A percentile compares a stretch with the other conserved stretches of the same genome.
Conservation (phyloP, 2,888 invertebrate genomes). For the Bellardia pandia region DNA sequence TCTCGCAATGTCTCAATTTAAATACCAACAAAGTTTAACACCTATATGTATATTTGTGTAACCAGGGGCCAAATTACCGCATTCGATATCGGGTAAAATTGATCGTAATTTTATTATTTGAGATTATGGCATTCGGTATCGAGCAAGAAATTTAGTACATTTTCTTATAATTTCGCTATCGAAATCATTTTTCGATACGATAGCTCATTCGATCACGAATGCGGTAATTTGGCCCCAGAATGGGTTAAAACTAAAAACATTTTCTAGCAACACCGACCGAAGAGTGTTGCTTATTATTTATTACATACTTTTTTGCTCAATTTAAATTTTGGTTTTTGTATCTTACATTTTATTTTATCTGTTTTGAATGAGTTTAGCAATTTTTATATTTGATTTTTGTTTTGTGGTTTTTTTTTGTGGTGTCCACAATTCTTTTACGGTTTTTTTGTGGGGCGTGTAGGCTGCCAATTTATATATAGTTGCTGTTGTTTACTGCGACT, state of each 20-base stretch:
- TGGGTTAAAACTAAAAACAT: background rate
- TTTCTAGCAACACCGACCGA: background rate
- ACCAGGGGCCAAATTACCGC: too few relatives aligned
- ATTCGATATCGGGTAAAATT: too few relatives aligned
- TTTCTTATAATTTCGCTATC: too few relatives aligned
- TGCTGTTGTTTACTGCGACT: slow-evolving; percentile 2
- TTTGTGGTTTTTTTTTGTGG: background rate
- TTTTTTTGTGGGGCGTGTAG: slow-evolving; percentile 71
- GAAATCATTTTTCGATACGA: too few relatives aligned
- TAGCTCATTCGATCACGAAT: too few relatives aligned
- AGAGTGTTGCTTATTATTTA: background rate
- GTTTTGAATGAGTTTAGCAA: slow-evolving; percentile 54
- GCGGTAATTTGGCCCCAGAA: background rate
- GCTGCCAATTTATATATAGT: slow-evolving; percentile 62
- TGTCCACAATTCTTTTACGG: background rate
- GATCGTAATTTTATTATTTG: too few relatives aligned
- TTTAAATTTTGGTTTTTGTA: slow-evolving; percentile 29
- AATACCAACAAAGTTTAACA: too few relatives aligned
- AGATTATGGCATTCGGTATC: too few relatives aligned
- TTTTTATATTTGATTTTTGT: slow-evolving; percentile 38
- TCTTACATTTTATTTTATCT: slow-evolving; percentile 33
- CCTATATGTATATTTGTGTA: too few relatives aligned
- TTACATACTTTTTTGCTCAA: slow-evolving; percentile 4
- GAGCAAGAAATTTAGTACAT: too few relatives aligned
- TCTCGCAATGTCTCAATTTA: too few relatives aligned